Base-by-base conservation (phyloP, 2,888 invertebrate genomes). In the Apoderus coryli region DNA sequence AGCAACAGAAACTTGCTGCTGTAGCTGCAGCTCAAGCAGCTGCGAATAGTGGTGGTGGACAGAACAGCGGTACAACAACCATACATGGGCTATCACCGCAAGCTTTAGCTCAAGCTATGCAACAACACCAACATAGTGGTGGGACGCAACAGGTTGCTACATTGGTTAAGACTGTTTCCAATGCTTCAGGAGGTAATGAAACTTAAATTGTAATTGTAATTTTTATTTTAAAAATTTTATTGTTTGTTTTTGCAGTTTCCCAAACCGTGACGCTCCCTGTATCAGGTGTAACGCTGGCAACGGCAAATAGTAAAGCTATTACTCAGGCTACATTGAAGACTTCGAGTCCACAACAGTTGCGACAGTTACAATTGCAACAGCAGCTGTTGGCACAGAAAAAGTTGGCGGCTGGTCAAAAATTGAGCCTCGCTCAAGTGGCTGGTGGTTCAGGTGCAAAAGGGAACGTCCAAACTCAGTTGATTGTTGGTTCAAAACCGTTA, bases 401-500 rank as follows among this genome's bases (percentile, higher is more conserved):
- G 23, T 53, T 63, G 4, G 34, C 35, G 4, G 32, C 38, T 61
- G 29, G 56, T 1, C 73, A 72, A 35, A 74, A 76, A 43, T 66
- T 75, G 41, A 64, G 73, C 38, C 54, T 69, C n/a, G 59, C 67
- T 0, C 68, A 68, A 45, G 54, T 56, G n/a, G n/a, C n/a, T n/a
- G n/a, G n/a, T n/a, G n/a, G n/a, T n/a, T n/a, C n/a, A 22, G 44
- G 53, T 4, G 53, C 53, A 24, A 60, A 59, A 42, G 53, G 55
- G 31, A 69, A 68, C 4, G 61, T 68, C 3, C 69, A 70, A 13
- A 67, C 76, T 0, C 77, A 77, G 44, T 58, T 82, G 35, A 74
- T 84, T 29, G 77, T 84, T 3, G 68, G 71, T 27, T 36, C 43
- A 4, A 72, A 72, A 43, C 63, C 66, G 3, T 40, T 71, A 16